Percentiles rank a stretch among this genome's conserved stretches.
Conservation (phyloP, 2,113 vertebrate genomes). For the Myiozetetes cayanensis region DNA sequence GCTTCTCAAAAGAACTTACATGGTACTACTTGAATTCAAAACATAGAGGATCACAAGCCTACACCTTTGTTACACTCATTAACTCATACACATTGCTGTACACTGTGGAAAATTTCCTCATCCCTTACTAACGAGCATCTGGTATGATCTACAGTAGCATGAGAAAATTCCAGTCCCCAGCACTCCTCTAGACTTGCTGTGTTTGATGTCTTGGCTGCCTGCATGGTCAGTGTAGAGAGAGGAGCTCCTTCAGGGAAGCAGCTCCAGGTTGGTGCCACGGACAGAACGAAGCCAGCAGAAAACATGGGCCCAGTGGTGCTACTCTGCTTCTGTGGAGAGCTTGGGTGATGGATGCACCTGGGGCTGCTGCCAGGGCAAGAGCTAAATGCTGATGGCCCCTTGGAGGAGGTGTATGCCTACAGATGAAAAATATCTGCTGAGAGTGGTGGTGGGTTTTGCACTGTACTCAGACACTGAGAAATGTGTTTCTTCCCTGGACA, state of each 20-base stretch:
- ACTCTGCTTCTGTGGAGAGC: neutral
- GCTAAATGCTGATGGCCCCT: neutral
- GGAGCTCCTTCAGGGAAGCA: neutral
- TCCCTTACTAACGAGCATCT: neutral
- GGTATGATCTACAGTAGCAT: accelerated
- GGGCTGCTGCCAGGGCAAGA: neutral
- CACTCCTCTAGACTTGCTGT: accelerated
- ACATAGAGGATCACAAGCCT: neutral
- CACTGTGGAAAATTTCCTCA: neutral
- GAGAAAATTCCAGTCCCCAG: neutral
- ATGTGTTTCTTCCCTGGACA: neutral
- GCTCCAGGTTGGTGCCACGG: neutral
- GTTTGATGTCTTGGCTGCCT: accelerated
- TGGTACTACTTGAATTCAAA: neutral
- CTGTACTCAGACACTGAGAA: neutral
- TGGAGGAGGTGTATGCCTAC: neutral
- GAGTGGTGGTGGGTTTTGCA: neutral
- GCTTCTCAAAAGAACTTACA: neutral
- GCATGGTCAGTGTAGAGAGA: accelerated
- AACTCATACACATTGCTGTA: accelerated
- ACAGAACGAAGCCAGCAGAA: neutral
- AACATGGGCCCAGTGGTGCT: neutral
- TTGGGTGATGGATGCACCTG: neutral
- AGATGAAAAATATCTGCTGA: neutral
- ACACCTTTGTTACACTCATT: neutral